Conservation (phyloP, 2,888 invertebrate genomes). For the Subacronicta megacephala region DNA sequence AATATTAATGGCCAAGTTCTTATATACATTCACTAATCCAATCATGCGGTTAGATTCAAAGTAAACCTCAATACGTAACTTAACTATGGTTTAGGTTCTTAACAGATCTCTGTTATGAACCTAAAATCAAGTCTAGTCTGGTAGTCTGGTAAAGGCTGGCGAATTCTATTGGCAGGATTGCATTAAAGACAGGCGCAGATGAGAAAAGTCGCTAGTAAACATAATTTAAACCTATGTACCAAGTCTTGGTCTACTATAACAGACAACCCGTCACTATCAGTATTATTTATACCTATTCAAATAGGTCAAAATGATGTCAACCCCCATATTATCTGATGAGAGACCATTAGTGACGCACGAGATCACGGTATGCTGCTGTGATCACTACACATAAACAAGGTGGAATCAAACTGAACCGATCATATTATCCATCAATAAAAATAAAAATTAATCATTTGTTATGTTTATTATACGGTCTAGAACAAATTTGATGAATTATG, state of each 20-base stretch:
- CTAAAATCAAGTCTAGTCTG: no score
- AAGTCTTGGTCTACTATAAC: slow-evolving; percentile 21
- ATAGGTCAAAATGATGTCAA: slow-evolving; percentile 67
- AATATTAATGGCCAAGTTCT: no score
- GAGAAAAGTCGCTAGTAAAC: neutral
- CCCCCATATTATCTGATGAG: slow-evolving; percentile 63
- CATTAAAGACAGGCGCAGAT: neutral
- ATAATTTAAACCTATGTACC: slow-evolving; percentile 2
- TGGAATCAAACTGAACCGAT: slow-evolving; percentile 35
- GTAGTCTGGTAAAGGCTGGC: no score
- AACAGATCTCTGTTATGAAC: no score
- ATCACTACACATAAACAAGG: slow-evolving; percentile 56
- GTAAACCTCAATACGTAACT: no score
- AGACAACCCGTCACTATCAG: slow-evolving; percentile 41
- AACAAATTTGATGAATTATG: slow-evolving; percentile 9
- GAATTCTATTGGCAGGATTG: no score
- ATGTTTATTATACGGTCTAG: slow-evolving; percentile 24
- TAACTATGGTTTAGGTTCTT: no score
- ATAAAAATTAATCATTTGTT: slow-evolving; percentile 20
- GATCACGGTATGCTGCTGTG: slow-evolving; percentile 66
- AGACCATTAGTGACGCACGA: slow-evolving; percentile 66
- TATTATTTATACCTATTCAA: slow-evolving; percentile 58
- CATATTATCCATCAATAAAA: slow-evolving; percentile 20
- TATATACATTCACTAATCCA: no score
- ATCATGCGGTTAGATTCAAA: no score